Evolutionary conservation across 2,888 invertebrate species (phyloP).

Genomic region (Thymelicus lineola): DNA sequence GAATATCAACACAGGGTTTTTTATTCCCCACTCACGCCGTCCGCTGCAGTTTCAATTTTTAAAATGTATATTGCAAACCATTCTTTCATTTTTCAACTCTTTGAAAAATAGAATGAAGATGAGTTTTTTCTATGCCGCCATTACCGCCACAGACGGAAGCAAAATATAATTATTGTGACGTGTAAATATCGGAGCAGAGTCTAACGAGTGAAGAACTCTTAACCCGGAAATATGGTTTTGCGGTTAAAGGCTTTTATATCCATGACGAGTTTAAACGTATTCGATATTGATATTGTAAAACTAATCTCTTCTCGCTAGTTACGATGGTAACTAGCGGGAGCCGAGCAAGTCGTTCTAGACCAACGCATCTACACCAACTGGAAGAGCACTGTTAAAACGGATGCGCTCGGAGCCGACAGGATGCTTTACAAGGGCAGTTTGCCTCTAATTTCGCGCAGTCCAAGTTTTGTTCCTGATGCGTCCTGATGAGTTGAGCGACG

Average conservation of each 20-base stretch:
- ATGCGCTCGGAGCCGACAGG: no score
- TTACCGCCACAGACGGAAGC: not conserved
- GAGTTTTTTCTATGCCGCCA: not conserved
- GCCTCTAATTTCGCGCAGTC: no score
- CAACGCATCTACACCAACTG: no score
- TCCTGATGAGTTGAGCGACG: no score
- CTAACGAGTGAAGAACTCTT: not conserved
- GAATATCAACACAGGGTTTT: not conserved
- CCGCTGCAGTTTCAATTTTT: not conserved
- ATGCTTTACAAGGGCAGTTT: no score
- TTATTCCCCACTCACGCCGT: not conserved
- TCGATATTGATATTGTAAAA: not conserved
- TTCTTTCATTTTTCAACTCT: not conserved
- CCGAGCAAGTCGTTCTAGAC: no score
- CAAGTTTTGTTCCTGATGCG: no score
- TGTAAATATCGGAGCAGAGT: not conserved
- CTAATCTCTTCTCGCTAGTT: not conserved
- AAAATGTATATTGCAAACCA: no score
- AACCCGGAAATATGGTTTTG: not conserved
- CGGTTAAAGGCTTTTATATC: not conserved
- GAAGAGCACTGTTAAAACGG: no score
- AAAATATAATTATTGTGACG: not conserved
- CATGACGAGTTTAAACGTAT: no score
- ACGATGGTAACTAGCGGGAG: no score
- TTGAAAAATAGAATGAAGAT: not conserved